These are phyloP conservation scores for Argya squamiceps DNA, from an alignment of 2,797 vertebrate species.

Conservation along the genomic window DNA sequence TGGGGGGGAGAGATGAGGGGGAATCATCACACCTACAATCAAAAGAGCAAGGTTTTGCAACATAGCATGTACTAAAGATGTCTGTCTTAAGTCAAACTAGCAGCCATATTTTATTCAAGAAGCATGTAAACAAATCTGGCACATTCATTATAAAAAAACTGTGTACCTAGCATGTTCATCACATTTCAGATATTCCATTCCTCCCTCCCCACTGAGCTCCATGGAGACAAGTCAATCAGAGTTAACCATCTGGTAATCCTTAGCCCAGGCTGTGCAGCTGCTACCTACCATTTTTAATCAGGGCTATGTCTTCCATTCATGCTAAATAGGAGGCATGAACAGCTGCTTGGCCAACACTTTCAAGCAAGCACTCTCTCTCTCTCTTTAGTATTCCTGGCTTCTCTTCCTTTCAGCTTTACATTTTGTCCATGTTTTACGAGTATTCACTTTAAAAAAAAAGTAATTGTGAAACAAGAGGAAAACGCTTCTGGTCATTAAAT, in stretches of 20 bases:
- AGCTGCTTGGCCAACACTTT: constrained; percentile 69
- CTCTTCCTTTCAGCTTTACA: constrained; percentile 54
- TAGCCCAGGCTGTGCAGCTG: constrained; percentile 78
- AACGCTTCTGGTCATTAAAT: neutral
- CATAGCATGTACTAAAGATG: constrained; percentile 72
- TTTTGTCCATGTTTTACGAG: constrained; percentile 58
- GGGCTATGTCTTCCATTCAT: constrained; percentile 72
- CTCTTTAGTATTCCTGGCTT: constrained; percentile 65
- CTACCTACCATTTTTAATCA: constrained; percentile 76
- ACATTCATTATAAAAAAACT: constrained; percentile 65
- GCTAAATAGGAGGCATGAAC: constrained; percentile 71
- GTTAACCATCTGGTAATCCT: constrained; percentile 79
- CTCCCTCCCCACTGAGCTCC: constrained; percentile 64
- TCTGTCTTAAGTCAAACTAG: constrained; percentile 72
- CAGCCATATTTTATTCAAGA: constrained; percentile 71
- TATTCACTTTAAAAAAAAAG: constrained; percentile 10
- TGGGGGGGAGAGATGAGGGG: constrained; percentile 16
- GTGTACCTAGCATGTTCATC: constrained; percentile 70
- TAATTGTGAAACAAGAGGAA: constrained; percentile 24
- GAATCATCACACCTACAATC: constrained; percentile 69
- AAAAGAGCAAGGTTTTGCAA: constrained; percentile 73
- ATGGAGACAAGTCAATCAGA: constrained; percentile 78
- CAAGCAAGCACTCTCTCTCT: neutral
- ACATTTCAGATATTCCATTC: constrained; percentile 68
- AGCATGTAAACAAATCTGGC: constrained; percentile 76